Percentiles rank a stretch among this genome's conserved stretches.
Conservation (phyloP, 2,797 vertebrate genomes). For the Chiloscyllium punctatum region DNA sequence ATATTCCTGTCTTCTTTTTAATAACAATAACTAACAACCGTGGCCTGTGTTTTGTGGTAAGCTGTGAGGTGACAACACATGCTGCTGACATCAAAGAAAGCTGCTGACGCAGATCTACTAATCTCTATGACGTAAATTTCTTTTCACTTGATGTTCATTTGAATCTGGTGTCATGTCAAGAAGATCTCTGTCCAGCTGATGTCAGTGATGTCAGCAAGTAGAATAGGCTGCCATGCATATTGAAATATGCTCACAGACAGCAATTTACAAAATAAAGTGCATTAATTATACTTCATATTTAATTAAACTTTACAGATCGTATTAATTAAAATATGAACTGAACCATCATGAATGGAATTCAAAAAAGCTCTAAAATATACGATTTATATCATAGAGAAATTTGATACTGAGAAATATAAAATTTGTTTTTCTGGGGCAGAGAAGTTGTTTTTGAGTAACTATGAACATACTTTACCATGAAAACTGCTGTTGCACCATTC, state of each 20-base stretch:
- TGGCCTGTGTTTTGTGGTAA: not conserved
- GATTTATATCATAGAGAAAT: not conserved
- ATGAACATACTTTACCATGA: not conserved
- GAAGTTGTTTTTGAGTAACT: not conserved
- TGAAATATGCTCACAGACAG: not conserved
- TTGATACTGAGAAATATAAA: not conserved
- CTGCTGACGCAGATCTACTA: not conserved
- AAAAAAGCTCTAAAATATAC: not conserved
- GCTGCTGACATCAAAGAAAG: not conserved
- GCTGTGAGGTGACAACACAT: not conserved
- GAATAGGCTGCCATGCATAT: not conserved
- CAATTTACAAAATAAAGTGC: not conserved
- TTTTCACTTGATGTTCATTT: not conserved
- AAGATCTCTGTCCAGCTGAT: not conserved
- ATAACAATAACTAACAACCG: not conserved
- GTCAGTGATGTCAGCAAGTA: not conserved
- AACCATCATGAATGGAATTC: not conserved
- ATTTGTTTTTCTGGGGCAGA: too few species aligned
- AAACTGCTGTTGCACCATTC: not conserved
- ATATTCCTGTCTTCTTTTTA: not conserved
- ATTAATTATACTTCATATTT: not conserved
- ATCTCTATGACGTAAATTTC: not conserved
- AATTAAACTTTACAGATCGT: not conserved
- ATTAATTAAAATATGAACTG: not conserved
- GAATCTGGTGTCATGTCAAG: not conserved